Conservation (phyloP, 2,797 vertebrate species). For the Benthosema pterotum region DNA sequence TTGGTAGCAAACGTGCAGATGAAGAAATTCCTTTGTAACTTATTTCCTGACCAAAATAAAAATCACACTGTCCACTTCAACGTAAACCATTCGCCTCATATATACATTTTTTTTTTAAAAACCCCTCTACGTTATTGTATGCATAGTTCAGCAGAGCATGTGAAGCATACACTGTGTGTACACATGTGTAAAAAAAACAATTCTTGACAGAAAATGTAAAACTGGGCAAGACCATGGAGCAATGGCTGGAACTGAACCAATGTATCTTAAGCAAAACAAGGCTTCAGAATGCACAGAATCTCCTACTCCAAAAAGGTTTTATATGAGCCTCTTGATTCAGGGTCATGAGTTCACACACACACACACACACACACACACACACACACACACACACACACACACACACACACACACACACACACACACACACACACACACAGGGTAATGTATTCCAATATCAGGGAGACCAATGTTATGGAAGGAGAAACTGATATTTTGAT, state of each 20-base stretch:
- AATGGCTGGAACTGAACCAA: constrained; percentile 5
- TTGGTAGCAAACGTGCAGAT: no score
- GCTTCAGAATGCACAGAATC: constrained; percentile 9
- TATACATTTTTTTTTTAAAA: no score
- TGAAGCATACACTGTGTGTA: constrained; percentile 39
- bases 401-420: constrained; percentile 1
- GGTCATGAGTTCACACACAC: constrained; percentile 11
- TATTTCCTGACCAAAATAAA: no score
- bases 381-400: not conserved
- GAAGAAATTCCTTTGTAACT: no score
- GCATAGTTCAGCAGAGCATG: constrained; percentile 59
- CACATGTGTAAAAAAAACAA: not conserved
- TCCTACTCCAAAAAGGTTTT: not conserved
- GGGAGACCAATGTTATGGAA: constrained; percentile 35
- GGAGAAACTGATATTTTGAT: constrained; percentile 36
- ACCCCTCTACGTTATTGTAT: constrained; percentile 37
- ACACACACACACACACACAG: not conserved
- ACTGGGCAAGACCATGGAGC: not conserved
- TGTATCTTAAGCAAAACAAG: not conserved
- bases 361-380: not conserved
- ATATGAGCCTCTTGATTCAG: constrained; percentile 3
- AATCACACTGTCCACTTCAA: not conserved
- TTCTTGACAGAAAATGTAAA: no score
- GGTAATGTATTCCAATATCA: constrained; percentile 24
- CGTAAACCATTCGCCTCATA: constrained; percentile 2